phyloP scores from a whole-genome alignment of 2,888 invertebrate species.

The Ferdinandea cuprea region DNA sequence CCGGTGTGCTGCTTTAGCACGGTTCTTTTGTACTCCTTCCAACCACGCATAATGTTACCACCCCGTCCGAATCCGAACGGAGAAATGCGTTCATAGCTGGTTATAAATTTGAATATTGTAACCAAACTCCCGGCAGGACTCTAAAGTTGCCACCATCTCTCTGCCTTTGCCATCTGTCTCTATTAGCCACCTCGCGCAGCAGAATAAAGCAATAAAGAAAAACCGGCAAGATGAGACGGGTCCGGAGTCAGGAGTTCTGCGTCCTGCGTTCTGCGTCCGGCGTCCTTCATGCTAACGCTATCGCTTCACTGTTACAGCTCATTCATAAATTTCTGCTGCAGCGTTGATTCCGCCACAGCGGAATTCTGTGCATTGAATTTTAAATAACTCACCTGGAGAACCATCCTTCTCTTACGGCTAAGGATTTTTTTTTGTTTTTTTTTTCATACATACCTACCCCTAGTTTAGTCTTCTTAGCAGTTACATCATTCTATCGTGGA shows the following conservation, averaged over 20 bases:
- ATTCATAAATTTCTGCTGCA: conserved; percentile 71
- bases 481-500: conserved; percentile 38
- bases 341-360: conserved; percentile 67
- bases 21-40: conserved; percentile 57
- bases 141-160: conserved; percentile 13
- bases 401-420: not conserved
- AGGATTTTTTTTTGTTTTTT: conserved; percentile 3
- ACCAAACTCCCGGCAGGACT: conserved; percentile 35
- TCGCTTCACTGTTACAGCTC: conserved; percentile 49
- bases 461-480: conserved; percentile 49
- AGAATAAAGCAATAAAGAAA: conserved; percentile 60
- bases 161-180: conserved; percentile 66
- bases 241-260: not conserved
- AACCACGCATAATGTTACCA: conserved; percentile 62
- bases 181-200: conserved; percentile 68
- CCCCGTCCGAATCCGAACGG: not conserved
- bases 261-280: not conserved
- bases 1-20: not conserved
- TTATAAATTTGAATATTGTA: conserved; percentile 74
- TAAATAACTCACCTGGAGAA: conserved; percentile 52
- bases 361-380: conserved; percentile 71
- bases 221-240: conserved; percentile 3
- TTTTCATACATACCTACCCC: conserved; percentile 7
- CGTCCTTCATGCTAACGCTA: conserved; percentile 11
- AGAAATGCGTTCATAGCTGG: conserved; percentile 64